Base-by-base conservation (phyloP, 1,140 invertebrate genomes). In the Diachasmimorpha longicaudata region DNA sequence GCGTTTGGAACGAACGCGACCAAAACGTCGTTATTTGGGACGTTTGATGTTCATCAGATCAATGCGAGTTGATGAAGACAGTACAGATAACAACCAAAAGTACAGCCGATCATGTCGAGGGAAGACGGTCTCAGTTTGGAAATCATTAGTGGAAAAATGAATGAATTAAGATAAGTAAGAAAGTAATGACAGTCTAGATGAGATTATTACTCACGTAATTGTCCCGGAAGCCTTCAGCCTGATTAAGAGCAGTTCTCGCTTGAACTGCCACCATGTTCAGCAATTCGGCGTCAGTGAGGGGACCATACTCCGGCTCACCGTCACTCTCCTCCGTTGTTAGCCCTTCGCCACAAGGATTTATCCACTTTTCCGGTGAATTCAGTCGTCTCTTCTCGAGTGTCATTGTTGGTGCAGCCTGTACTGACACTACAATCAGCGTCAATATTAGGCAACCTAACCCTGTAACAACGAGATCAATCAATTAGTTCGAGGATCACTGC, bases 201-300 rank as follows among this genome's bases (percentile, higher is more conserved):
- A n/a, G n/a, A n/a, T n/a, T n/a, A n/a, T n/a, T 84, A 91, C 91
- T 91, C 82, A 92, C 91, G 81, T 88, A 91, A 69, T 88, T 81
- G 9, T 89, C 87, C 72, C 87, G 84, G 79, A 91, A 90, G 58
- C 81, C 80, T 68, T 87, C 79, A 4, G 89, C 89, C 74, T 90
- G 87, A 72, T 77, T 79, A 0, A 89, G 81, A 0, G 91, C 90
- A 0, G 84, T 90, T 77, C 82, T 88, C 14, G 91, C 89, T 77
- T 89, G 85, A 68, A 88, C 79, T 39, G 89, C 80, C 58, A 91
- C 88, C 78, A 86, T 85, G 4, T 81, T 79, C 4, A 91, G 78
- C 14, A 91, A 81, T 13, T 88, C 84, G 14, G 84, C 82, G 76
- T 88, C 86, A 9, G 75, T 80, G 36, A 89, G 79, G 78, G 86